A percentile compares a stretch with the other conserved stretches of the same genome.
Conservation (phyloP, 2,888 invertebrate genomes). For the Hypena proboscidalis region DNA sequence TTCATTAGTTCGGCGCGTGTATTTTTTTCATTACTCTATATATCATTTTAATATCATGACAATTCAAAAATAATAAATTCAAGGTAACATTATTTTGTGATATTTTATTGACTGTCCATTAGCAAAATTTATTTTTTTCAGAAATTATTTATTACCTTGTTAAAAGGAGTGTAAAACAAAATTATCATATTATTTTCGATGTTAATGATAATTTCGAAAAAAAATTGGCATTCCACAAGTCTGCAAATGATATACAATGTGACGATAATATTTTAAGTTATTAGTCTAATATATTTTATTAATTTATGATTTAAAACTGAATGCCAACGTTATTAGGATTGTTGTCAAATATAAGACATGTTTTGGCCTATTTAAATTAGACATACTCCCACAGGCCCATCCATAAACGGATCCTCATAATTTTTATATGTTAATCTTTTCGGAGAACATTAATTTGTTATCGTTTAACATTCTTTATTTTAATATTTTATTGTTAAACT, state of each 20-base stretch:
- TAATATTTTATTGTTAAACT: neutral
- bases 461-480: conserved; percentile 1
- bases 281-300: conserved; percentile 10
- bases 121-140: too few relatives aligned
- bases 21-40: too few relatives aligned
- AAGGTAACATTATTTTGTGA: too few relatives aligned
- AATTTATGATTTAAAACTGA: conserved; percentile 26
- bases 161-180: too few relatives aligned
- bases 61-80: too few relatives aligned
- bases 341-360: conserved; percentile 24
- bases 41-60: too few relatives aligned
- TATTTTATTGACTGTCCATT: too few relatives aligned
- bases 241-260: conserved; percentile 8
- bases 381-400: conserved; percentile 23
- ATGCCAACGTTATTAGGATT: conserved; percentile 25
- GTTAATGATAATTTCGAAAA: too few relatives aligned
- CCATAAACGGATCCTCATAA: conserved; percentile 15
- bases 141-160: too few relatives aligned
- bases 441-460: conserved; percentile 4
- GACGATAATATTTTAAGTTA: neutral
- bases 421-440: conserved; percentile 2
- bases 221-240: too few relatives aligned
- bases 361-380: conserved; percentile 26
- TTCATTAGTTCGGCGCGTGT: too few relatives aligned
- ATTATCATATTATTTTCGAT: too few relatives aligned